These are phyloP conservation scores for Eutrigla gurnardus DNA, from an alignment of 2,797 vertebrate species.

Conservation along the genomic window DNA sequence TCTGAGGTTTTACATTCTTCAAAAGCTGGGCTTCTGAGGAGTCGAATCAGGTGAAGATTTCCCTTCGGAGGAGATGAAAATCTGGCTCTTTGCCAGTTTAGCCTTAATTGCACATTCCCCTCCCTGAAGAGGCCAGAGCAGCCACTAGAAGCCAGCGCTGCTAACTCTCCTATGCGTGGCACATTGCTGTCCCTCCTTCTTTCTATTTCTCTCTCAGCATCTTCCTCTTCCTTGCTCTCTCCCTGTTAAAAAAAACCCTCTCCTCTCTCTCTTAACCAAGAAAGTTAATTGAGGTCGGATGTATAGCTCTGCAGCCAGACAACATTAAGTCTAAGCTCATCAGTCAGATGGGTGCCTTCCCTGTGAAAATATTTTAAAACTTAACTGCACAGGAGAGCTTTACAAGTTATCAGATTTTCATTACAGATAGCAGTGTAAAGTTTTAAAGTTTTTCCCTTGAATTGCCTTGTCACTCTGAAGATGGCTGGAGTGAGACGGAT, in stretches of 20 bases:
- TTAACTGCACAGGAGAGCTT: conserved; percentile 35
- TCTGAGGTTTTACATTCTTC: conserved; percentile 28
- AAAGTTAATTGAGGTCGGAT: conserved; percentile 70
- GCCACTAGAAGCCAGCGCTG: conserved; percentile 14
- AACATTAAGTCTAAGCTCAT: conserved; percentile 59
- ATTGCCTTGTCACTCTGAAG: conserved; percentile 62
- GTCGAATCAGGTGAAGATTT: conserved; percentile 51
- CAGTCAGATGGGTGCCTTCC: conserved; percentile 40
- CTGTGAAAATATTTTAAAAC: conserved; percentile 25
- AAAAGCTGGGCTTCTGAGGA: conserved; percentile 4
- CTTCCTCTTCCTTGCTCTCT: conserved; percentile 9
- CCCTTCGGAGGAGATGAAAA: conserved; percentile 32
- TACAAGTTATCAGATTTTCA: conserved; percentile 66
- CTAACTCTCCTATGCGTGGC: conserved; percentile 46
- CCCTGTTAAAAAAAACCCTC: conserved; percentile 42
- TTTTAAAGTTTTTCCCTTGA: conserved; percentile 41
- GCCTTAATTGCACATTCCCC: conserved; percentile 65
- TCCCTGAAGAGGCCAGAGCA: conserved; percentile 38
- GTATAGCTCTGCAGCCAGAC: conserved; percentile 44
- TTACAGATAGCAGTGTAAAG: conserved; percentile 61
- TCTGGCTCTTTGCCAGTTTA: conserved; percentile 43
- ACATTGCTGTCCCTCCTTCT: conserved; percentile 36
- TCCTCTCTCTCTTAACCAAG: conserved; percentile 43
- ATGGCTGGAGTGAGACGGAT: conserved; percentile 23
- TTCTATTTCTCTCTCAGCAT: conserved; percentile 35